Conservation (phyloP, 2,113 vertebrate genomes). For the Nibea coibor region DNA sequence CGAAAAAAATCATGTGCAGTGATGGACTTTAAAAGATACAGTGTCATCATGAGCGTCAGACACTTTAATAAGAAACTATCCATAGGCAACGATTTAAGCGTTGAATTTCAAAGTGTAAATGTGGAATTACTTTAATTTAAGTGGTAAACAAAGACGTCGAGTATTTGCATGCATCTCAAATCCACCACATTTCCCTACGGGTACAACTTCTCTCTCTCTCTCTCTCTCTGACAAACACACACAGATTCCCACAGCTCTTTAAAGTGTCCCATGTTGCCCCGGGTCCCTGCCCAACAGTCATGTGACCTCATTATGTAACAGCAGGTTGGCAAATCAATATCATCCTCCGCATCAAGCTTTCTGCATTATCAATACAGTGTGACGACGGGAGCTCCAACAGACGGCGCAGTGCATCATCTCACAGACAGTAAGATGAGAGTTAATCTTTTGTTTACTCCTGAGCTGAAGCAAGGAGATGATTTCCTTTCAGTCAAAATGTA, state of each 20-base stretch:
- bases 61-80: neutral
- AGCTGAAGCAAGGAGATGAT: neutral
- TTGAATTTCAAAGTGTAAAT: neutral
- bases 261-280: conserved; percentile 14
- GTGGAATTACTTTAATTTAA: neutral
- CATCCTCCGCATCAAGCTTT: conserved; percentile 18
- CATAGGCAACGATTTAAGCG: neutral
- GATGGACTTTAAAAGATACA: neutral
- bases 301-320: conserved; percentile 52
- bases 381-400: neutral
- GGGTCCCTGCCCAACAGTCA: conserved; percentile 14
- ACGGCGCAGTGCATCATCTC: neutral
- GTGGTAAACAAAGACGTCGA: neutral
- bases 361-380: conserved; percentile 34
- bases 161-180: neutral
- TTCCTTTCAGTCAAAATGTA: neutral
- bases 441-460: neutral
- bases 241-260: conserved; percentile 2
- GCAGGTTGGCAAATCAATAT: conserved; percentile 49
- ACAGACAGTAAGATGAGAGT: neutral
- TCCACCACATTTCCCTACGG: neutral
- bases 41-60: neutral
- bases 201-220: neutral
- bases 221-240: neutral
- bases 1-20: neutral